Base-by-base conservation (phyloP, 1,140 invertebrate species). In the Brachystomella parvula region DNA sequence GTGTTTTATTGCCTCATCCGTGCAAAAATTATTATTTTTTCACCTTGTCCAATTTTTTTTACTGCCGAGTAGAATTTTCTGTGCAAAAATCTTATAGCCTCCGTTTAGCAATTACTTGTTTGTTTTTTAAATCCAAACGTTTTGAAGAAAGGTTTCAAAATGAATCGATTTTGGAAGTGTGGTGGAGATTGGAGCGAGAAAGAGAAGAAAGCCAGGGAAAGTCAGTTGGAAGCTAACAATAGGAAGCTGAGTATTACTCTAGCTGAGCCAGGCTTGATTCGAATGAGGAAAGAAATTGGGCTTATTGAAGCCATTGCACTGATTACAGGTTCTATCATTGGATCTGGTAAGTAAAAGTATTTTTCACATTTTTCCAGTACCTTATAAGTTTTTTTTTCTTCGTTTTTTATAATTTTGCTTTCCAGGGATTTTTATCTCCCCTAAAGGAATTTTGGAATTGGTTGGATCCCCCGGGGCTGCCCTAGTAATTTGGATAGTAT, bases 261-360 rank as follows among this genome's bases (percentile, higher is more conserved):
- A 53, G 24, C 12, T 12, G 24, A 53, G 24, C 12, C 12, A 19
- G 49, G 12, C 6, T 58, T 65, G 6, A 71, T 76, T 17, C 65
- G 75, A 67, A 73, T 95, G 75, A 89, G 91, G 78, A 91, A 92
- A 72, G 86, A 92, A 77, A 83, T 98, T 31, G 87, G 90, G 0
- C 78, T 98, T 31, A 74, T 92, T 60, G 92, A 96, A 78, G 93
- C 92, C 24, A 87, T 93, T 19, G 88, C 89, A 0, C 94, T 95
- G 72, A 94, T 94, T 70, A 86, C 95, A 17, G 93, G 93, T 60
- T 87, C 94, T 63, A 96, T 96, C 70, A 86, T 96, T 60, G 94
- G 94, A 0, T 86, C 92, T 2, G 90, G 90, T 63, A 89, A 64
- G 64, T 33, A 26, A 30, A 24, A 9, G 49, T 12, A 26, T 26